Base-by-base conservation (phyloP, 1,140 invertebrate genomes). In the Heliconius eleuchia region DNA sequence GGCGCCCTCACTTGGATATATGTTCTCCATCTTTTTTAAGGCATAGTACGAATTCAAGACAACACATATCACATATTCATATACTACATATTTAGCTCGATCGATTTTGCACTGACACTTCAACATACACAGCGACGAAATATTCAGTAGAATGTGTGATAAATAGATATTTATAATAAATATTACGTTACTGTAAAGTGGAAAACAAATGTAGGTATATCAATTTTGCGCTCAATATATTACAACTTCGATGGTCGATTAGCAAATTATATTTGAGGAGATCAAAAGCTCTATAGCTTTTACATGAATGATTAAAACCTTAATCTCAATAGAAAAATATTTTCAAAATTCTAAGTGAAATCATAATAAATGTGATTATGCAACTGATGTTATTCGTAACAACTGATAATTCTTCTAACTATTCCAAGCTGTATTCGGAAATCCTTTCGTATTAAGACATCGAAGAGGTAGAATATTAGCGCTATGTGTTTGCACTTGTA, bases 91-190 rank as follows among this genome's bases (percentile, higher is more conserved):
- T 85, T 82, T 84, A 88, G 87, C 87, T 87, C 85, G 91, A 94
- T 95, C 94, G 94, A 95, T 95, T 95, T 95, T 95, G 94, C 94
- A 95, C 94, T 93, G 92, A 91, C 89, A 94, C 89, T 91, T 82
- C 86, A 87, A 94, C 89, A 91, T 87, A 88, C 78, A 79, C 80
- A 81, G 87, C 81, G 84, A 88, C 86, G 80, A 86, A 80, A 79
- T 87, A 87, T 76, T 85, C 76, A 83, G 83, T 80, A 89, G 82
- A 86, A 84, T 87, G 80, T 82, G 85, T 87, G 84, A 50, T 81
- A 78, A 80, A 85, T 79, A 80, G 70, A 80, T 78, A 50, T 82
- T 75, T 75, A 66, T 75, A 66, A 23, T 70, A 78, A 74, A 34
- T 57, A 72, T 19, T 72, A 42, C 70, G 74, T 72, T 60, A 74